Conservation (phyloP, 2,888 invertebrate genomes). For the Loripinus fragilis region DNA sequence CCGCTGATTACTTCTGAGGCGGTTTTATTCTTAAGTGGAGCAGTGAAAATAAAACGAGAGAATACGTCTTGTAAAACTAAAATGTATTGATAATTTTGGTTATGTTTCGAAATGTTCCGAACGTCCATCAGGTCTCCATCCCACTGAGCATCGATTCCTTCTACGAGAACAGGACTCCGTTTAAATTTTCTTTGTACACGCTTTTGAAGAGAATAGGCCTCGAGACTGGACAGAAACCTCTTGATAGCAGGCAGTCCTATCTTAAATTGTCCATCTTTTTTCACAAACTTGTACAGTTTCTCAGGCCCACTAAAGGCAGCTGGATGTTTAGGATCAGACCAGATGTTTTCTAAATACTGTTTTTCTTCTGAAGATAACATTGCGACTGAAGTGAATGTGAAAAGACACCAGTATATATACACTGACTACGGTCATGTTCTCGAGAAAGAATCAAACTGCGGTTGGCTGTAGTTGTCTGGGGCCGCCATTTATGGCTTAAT, state of each 20-base stretch:
- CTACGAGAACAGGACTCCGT: background rate
- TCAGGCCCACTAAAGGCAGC: background rate
- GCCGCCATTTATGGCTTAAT: no score
- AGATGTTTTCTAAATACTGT: background rate
- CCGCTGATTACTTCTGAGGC: background rate
- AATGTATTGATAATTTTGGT: background rate
- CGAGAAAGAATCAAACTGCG: no score
- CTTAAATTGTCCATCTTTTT: background rate
- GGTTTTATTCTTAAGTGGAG: background rate
- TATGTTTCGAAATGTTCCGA: background rate
- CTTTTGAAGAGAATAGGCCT: background rate
- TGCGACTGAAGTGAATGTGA: no score
- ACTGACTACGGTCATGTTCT: no score
- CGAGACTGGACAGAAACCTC: background rate
- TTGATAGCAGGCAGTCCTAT: background rate
- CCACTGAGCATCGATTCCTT: background rate
- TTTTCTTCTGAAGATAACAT: no score
- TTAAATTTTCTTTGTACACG: background rate
- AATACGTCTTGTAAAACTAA: background rate
- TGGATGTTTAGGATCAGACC: background rate
- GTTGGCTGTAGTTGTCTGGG: no score
- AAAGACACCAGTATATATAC: no score
- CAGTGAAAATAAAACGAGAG: background rate
- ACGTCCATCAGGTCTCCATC: background rate
- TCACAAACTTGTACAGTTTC: background rate